A percentile compares a stretch with the other conserved stretches of the same genome.
These are phyloP conservation scores for Dicyrtomina minuta DNA, from an alignment of 2,888 invertebrate species.

Conservation along the genomic window DNA sequence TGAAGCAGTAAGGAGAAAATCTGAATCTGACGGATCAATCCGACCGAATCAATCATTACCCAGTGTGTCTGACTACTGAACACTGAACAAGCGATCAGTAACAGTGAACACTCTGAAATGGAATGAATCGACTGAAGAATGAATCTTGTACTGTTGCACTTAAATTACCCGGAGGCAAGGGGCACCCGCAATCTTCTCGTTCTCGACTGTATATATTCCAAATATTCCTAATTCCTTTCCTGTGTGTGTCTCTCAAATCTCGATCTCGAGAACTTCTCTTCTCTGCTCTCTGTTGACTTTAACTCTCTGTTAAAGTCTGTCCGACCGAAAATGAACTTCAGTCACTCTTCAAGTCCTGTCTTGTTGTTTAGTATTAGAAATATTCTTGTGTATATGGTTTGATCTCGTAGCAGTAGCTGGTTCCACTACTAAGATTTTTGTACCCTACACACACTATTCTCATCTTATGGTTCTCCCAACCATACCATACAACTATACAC, in stretches of 20 bases:
- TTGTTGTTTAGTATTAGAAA: too few relatives aligned
- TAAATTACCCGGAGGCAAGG: constrained; percentile 16
- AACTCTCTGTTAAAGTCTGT: not conserved
- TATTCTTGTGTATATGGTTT: too few relatives aligned
- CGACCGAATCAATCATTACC: constrained; percentile 9
- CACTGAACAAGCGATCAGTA: not conserved
- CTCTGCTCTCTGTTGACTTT: not conserved
- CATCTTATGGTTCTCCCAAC: too few relatives aligned
- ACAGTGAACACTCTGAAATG: not conserved
- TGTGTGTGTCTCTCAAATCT: not conserved
- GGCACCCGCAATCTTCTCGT: not conserved
- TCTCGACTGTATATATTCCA: not conserved
- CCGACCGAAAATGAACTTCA: too few relatives aligned
- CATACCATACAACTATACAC: too few relatives aligned
- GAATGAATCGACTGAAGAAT: constrained; percentile 3
- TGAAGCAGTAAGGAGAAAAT: too few relatives aligned
- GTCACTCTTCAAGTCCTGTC: too few relatives aligned
- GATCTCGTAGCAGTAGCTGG: too few relatives aligned
- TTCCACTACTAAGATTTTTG: too few relatives aligned
- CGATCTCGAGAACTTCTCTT: not conserved
- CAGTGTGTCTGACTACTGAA: not conserved
- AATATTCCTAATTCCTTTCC: too few relatives aligned
- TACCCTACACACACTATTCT: too few relatives aligned
- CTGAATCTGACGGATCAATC: constrained; percentile 13
- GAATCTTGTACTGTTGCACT: not conserved